phyloP scores from a whole-genome alignment of 1,140 invertebrate genomes.

The Nixonia krombeini region DNA sequence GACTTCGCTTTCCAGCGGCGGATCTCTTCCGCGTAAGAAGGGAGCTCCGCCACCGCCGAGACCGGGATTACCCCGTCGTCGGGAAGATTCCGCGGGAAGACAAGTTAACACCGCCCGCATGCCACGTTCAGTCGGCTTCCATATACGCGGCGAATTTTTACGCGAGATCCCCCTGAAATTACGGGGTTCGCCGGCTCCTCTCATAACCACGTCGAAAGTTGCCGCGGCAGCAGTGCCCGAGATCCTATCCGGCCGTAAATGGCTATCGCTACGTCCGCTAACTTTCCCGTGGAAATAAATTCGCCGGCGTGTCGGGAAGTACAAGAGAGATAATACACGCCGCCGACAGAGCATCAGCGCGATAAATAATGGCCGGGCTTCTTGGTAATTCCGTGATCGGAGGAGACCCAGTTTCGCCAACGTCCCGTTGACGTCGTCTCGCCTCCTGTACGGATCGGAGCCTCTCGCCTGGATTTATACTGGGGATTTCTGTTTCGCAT shows the following conservation, averaged over 20 bases:
- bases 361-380: not conserved
- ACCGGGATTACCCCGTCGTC: conserved; percentile 46
- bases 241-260: conserved; percentile 22
- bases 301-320: conserved; percentile 2
- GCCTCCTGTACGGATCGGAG: too few species aligned
- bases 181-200: conserved; percentile 25
- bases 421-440: too few species aligned
- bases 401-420: too few species aligned
- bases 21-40: conserved; percentile 26
- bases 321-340: conserved; percentile 4
- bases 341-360: not conserved
- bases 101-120: conserved; percentile 48
- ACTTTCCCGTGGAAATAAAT: conserved; percentile 23
- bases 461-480: too few species aligned
- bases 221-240: conserved; percentile 1
- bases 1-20: conserved; percentile 5
- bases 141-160: conserved; percentile 40
- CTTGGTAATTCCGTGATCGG: not conserved
- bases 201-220: conserved; percentile 42
- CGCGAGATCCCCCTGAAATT: conserved; percentile 40
- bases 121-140: conserved; percentile 24
- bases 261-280: conserved; percentile 5
- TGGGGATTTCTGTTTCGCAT: too few species aligned
- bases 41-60: conserved; percentile 20
- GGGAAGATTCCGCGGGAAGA: conserved; percentile 44